Conservation (phyloP, 2,888 invertebrate species). For the Epsilonema sp. region DNA sequence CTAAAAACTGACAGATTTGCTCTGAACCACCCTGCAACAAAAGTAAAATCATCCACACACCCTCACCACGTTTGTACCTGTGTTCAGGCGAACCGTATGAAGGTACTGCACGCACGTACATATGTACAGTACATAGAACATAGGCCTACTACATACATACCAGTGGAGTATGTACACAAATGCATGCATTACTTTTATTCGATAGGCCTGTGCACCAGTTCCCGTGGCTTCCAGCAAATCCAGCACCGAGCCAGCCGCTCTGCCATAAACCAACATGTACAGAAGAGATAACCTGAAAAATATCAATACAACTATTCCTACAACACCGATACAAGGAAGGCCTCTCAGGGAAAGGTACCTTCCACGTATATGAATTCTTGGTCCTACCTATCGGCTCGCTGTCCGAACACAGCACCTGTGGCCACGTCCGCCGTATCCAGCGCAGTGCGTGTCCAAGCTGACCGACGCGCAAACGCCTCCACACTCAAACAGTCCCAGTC, state of each 20-base stretch:
- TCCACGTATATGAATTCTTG: too few species aligned
- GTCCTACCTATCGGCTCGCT: neutral
- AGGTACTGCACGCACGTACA: too few species aligned
- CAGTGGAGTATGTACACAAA: neutral
- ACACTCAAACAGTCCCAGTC: neutral
- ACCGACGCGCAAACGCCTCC: neutral
- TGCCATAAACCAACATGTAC: slow-evolving; percentile 3
- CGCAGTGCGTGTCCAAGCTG: neutral
- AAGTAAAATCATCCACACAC: too few species aligned
- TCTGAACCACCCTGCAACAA: slow-evolving; percentile 29
- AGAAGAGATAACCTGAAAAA: slow-evolving; percentile 1
- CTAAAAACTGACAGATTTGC: slow-evolving; percentile 30
- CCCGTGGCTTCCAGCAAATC: slow-evolving; percentile 2
- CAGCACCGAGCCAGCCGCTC: neutral
- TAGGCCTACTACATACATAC: too few species aligned
- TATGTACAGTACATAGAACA: too few species aligned
- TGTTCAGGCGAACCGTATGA: too few species aligned
- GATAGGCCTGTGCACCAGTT: neutral
- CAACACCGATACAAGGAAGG: too few species aligned
- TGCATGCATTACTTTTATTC: neutral
- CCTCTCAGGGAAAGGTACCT: too few species aligned
- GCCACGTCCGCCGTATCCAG: neutral
- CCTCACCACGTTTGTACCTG: too few species aligned
- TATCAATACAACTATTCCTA: too few species aligned
- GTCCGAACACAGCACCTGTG: neutral